Base-by-base conservation (phyloP, 2,797 vertebrate genomes). In the Malacoctenus gilli region DNA sequence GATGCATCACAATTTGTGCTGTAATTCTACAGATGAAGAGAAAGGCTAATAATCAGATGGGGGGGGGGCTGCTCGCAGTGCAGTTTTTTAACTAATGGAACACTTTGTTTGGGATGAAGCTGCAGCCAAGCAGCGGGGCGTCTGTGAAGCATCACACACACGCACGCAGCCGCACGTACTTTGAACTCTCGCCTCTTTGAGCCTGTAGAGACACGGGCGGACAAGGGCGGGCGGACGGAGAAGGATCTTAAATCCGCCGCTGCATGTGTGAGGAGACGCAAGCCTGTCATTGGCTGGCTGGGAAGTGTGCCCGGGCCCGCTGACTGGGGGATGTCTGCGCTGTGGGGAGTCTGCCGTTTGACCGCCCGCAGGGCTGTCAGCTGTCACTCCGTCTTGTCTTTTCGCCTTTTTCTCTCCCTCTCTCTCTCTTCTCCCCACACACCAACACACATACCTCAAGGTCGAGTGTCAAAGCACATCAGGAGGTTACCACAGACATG, bases 351-450 rank as follows among this genome's bases (percentile, higher is more conserved):
- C 47, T 67, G 59, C 64, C 34, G 64, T 74, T 75, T 56, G 72
- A 68, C 73, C 46, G 79, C 79, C 86, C 39, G 75, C 66, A 72
- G 85, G 74, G 76, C 70, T 79, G 82, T 87, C 87, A 86, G 87
- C 87, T 87, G 87, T 89, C 86, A 85, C 72, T 83, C 82, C 72
- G 57, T 52, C 71, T 42, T 58, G 21, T 59, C 62, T 55, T 58
- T 49, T 42, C 12, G n/a, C 69, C 64, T n/a, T n/a, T n/a, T 28
- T 5, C 51, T 50, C 40, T 40, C 20, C 48, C 36, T 19, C 31
- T 1, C 49, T 13, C 21, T 3, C 58, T 35, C 19, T 51, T 35
- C 13, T 31, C 1, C 42, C 10, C 22, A 1, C 59, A 23, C 18
- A 11, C 9, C 4, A 54, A 58, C 42, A 48, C 39, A 51, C 41